Conservation (phyloP, 1,140 invertebrate species). For the Bombus haemorrhoidalis region DNA sequence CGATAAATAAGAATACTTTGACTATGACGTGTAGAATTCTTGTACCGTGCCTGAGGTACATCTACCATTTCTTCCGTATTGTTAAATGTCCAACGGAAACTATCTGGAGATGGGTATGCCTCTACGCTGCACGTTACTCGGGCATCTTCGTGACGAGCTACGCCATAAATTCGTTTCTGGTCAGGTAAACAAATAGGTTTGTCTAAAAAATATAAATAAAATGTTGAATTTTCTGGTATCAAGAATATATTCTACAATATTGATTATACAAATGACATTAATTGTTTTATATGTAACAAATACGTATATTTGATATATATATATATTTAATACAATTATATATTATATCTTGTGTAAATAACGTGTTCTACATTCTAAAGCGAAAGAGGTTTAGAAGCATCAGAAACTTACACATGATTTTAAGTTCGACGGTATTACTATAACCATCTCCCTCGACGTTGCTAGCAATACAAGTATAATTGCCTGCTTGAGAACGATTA, state of each 20-base stretch:
- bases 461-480: conserved; percentile 93
- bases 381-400: neutral
- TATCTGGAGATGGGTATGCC: conserved; percentile 91
- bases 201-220: conserved; percentile 84
- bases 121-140: conserved; percentile 93
- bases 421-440: conserved; percentile 90
- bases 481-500: conserved; percentile 90
- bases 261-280: neutral
- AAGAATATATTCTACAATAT: too few species aligned
- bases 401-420: conserved; percentile 93
- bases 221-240: neutral
- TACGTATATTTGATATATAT: too few species aligned
- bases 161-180: conserved; percentile 92
- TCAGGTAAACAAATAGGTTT: conserved; percentile 91
- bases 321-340: too few species aligned
- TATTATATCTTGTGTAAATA: too few species aligned
- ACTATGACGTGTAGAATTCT: conserved; percentile 84
- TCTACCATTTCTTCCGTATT: conserved; percentile 92
- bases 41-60: conserved; percentile 86
- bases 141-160: conserved; percentile 91
- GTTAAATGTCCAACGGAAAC: conserved; percentile 95
- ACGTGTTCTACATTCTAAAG: too few species aligned
- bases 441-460: conserved; percentile 94
- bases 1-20: conserved; percentile 90
- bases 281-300: too few species aligned